These are phyloP conservation scores for Spilogale gracilis DNA, from an alignment of 2,113 vertebrate species.

Conservation along the genomic window DNA sequence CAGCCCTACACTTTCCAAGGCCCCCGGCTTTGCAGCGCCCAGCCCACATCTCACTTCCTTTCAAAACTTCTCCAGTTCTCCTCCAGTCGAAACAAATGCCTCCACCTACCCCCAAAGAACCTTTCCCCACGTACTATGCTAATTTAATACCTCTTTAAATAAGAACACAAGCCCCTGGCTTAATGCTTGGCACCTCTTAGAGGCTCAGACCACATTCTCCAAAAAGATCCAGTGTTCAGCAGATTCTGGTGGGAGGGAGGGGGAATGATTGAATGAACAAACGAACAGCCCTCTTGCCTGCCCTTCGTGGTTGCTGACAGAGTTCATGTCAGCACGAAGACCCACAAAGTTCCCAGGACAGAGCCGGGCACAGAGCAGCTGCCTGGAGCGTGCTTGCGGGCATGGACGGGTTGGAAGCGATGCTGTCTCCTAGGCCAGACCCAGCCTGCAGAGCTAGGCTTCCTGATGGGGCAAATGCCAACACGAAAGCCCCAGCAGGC, in stretches of 20 bases:
- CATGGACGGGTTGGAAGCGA: not conserved
- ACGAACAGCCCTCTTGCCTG: not conserved
- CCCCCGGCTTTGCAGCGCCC: not conserved
- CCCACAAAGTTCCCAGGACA: not conserved
- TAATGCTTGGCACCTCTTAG: accelerated
- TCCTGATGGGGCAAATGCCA: not conserved
- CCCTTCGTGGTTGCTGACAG: not conserved
- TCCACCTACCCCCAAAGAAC: not conserved
- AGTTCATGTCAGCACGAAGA: not conserved
- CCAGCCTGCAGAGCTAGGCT: not conserved
- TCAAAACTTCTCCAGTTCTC: not conserved
- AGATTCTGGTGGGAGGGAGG: not conserved
- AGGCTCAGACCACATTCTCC: not conserved
- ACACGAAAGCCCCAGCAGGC: not conserved
- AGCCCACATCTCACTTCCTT: not conserved
- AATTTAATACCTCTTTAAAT: not conserved
- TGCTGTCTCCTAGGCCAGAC: not conserved
- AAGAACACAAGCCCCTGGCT: not conserved
- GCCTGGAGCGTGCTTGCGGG: not conserved
- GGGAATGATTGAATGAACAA: not conserved
- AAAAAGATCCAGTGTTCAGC: not conserved
- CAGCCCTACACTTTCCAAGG: not conserved
- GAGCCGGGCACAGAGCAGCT: not conserved
- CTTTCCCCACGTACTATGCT: not conserved
- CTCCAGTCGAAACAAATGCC: not conserved